Evolutionary conservation across 2,797 vertebrate genomes (phyloP).

Genomic region (Luscinia luscinia): DNA sequence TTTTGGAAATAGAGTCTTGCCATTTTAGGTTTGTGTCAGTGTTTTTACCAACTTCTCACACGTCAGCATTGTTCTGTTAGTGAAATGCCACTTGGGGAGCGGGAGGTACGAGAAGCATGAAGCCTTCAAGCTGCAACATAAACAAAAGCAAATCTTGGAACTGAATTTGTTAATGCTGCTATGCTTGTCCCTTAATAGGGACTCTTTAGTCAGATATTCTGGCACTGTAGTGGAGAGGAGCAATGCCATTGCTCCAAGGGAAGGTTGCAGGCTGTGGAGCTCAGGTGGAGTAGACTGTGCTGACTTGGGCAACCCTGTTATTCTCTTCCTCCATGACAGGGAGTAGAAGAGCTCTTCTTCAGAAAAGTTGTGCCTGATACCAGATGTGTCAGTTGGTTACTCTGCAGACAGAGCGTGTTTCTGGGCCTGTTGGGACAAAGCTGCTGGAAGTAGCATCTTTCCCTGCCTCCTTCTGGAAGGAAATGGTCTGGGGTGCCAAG

Average conservation of each 20-base stretch:
- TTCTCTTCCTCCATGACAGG: accelerated
- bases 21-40: not conserved
- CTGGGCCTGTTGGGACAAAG: not conserved
- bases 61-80: not conserved
- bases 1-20: not conserved
- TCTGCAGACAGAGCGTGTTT: not conserved
- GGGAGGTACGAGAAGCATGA: not conserved
- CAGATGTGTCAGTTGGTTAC: accelerated
- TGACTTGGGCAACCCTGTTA: not conserved
- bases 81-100: not conserved
- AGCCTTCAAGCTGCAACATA: not conserved
- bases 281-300: not conserved
- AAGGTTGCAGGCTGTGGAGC: not conserved
- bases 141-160: not conserved
- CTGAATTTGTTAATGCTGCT: not conserved
- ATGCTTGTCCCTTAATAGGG: not conserved
- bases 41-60: not conserved
- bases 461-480: not conserved
- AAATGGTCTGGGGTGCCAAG: not conserved
- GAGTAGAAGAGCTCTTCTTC: not conserved
- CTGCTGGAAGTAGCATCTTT: not conserved
- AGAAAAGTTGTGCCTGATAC: not conserved
- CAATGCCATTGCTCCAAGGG: accelerated
- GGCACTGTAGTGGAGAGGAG: not conserved
- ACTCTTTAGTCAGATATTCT: not conserved